Percentiles rank a stretch among this genome's conserved stretches.
These are phyloP conservation scores for Gnatocerus cornutus DNA, from an alignment of 2,888 invertebrate genomes.

Conservation along the genomic window DNA sequence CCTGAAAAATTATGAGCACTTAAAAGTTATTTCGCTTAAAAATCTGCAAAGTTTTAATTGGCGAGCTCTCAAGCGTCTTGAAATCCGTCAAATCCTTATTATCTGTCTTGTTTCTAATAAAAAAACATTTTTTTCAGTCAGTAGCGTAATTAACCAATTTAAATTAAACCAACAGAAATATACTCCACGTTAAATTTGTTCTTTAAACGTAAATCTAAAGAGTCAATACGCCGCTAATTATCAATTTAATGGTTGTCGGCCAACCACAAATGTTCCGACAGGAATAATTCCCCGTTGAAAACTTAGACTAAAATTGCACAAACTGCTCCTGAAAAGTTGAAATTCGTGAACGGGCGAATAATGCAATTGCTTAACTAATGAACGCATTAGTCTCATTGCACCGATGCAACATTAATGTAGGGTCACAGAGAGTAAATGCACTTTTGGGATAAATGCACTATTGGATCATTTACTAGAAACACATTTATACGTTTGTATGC, in stretches of 20 bases:
- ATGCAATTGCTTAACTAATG: constrained; percentile 6
- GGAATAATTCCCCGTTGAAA: too few species aligned
- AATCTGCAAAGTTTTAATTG: too few species aligned
- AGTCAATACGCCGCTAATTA: too few species aligned
- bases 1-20: too few species aligned
- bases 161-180: neutral
- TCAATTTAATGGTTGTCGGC: too few species aligned
- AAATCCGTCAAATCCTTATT: too few species aligned
- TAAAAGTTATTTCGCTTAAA: too few species aligned
- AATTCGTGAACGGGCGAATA: neutral
- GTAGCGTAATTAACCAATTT: neutral
- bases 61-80: too few species aligned
- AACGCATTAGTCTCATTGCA: constrained; percentile 6
- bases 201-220: too few species aligned
- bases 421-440: constrained; percentile 7
- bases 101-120: too few species aligned
- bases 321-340: neutral
- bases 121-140: neutral
- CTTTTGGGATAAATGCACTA: constrained; percentile 5
- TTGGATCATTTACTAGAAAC: constrained; percentile 1
- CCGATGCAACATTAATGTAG: constrained; percentile 3
- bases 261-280: too few species aligned
- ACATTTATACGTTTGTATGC: neutral
- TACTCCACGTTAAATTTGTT: neutral
- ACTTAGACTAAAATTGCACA: too few species aligned